Evolutionary conservation across 1,140 invertebrate species (phyloP), one percentile per base, ranked within the genome.

Genomic region (Micrasema minimum): DNA sequence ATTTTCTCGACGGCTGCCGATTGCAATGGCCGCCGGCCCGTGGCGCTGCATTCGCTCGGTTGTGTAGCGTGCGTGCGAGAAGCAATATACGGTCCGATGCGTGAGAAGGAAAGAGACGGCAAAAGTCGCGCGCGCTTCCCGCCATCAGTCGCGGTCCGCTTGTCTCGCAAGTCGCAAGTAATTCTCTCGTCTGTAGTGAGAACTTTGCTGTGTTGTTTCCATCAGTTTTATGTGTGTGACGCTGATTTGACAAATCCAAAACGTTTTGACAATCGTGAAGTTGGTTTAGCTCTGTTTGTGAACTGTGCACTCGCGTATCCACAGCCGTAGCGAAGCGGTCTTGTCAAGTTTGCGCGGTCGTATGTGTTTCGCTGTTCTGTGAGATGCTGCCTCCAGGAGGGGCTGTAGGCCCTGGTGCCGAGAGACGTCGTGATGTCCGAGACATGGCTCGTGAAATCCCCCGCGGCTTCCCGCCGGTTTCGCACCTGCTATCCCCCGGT

Each of bases 341-440:
- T 14, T 31, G 46, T 50, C 51, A 64, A 45, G 18, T 64, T 6
- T 53, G 70, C 61, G 70, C 59, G 62, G 46, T 46, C 45, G 53
- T 67, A 65, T 59, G 64, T 72, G 48, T 64, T 67, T 53, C 38
- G 50, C 38, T 48, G 41, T 35, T 51, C 16, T 11, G 57, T 59
- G 64, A 53, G 37, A 83, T 84, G 82, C 79, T 84, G 81, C 81
- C 82, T 78, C 82, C 82, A 78, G 81, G 82, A 78, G 80, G 80
- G 79, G 77, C 77, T 80, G 76, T 78, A 77, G 77, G 77, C 80
- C 79, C 76, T 78, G 80, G 80, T 61, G 83, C 80, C 73, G 81
- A 83, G 73, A 80, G 84, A 61, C 77, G 82, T 67, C 77, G 82
- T 22, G 81, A 84, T 76, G 80, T 83, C 16, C 78, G 82, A 72